A percentile compares a stretch with the other conserved stretches of the same genome.
Evolutionary conservation across 2,888 invertebrate species (phyloP).

Genomic region (Acholoe squamosa): DNA sequence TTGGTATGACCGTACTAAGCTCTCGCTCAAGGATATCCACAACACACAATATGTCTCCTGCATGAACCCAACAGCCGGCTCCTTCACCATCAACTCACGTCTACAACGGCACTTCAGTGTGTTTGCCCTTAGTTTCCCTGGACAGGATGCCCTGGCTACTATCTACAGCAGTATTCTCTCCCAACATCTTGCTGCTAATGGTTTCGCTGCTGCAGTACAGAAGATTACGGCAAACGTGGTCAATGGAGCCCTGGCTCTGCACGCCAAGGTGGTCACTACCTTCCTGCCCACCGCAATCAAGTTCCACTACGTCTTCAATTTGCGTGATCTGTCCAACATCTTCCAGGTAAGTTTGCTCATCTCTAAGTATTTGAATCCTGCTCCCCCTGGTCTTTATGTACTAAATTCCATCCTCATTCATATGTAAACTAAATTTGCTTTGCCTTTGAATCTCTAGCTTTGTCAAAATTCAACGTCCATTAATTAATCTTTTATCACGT

Average conservation of each 20-base stretch:
- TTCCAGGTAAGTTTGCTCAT: constrained; percentile 89
- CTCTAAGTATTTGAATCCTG: not conserved
- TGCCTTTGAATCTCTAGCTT: too few relatives aligned
- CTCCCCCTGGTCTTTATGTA: too few relatives aligned
- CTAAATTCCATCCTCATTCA: too few relatives aligned
- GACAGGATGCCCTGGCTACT: constrained; percentile 90
- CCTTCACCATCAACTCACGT: constrained; percentile 97
- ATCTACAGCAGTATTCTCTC: constrained; percentile 94
- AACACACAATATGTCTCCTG: constrained; percentile 98
- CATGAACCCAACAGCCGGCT: constrained; percentile 99
- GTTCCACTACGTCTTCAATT: constrained; percentile 98
- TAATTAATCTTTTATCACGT: not conserved
- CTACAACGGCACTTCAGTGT: constrained; percentile 87
- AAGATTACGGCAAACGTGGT: constrained; percentile 90
- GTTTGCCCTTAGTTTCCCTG: constrained; percentile 89
- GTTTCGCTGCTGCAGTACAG: constrained; percentile 85
- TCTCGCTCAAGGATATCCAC: constrained; percentile 95
- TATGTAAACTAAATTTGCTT: too few relatives aligned
- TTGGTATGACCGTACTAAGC: constrained; percentile 96
- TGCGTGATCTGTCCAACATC: constrained; percentile 96
- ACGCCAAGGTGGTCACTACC: constrained; percentile 92
- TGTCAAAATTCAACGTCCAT: not conserved
- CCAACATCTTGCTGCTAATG: constrained; percentile 75
- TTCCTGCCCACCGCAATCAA: constrained; percentile 98
- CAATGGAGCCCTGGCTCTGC: constrained; percentile 91